These are phyloP conservation scores for Allophyes oxyacanthae DNA, from an alignment of 2,888 invertebrate species.

Conservation along the genomic window DNA sequence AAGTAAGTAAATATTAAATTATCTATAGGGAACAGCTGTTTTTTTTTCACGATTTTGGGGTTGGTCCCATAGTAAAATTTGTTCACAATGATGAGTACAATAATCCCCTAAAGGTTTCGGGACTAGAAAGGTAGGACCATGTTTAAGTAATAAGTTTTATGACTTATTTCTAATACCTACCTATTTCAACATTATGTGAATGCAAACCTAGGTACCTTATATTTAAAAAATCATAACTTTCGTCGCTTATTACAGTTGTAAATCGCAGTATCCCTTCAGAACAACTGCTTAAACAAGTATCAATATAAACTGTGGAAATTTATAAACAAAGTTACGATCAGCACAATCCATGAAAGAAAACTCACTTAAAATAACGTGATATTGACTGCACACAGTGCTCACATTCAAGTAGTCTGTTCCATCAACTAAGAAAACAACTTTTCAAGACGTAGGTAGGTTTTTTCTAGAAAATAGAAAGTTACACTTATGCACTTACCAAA, in stretches of 20 bases:
- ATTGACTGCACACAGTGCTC: constrained; percentile 8
- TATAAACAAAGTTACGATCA: constrained; percentile 38
- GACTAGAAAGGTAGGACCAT: too few relatives aligned
- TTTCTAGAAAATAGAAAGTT: constrained; percentile 80
- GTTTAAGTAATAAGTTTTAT: too few relatives aligned
- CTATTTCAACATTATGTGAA: too few relatives aligned
- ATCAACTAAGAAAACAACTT: constrained; percentile 46
- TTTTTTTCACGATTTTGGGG: too few relatives aligned
- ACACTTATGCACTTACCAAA: constrained; percentile 87
- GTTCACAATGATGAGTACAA: too few relatives aligned
- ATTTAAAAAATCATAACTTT: background rate
- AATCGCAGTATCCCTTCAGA: constrained; percentile 1
- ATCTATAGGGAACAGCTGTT: too few relatives aligned
- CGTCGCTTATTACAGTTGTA: background rate
- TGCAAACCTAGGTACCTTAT: too few relatives aligned
- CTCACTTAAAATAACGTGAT: constrained; percentile 21
- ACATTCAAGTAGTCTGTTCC: constrained; percentile 20
- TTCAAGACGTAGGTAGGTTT: constrained; percentile 39
- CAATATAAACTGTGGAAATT: constrained; percentile 39
- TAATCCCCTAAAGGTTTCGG: too few relatives aligned
- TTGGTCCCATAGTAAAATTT: too few relatives aligned
- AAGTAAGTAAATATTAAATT: too few relatives aligned
- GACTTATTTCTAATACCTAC: too few relatives aligned
- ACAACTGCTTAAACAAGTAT: constrained; percentile 20
- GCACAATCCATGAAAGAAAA: constrained; percentile 34